phyloP scores from a whole-genome alignment of 64 coral and sea anemone species.

The Actinia tenebrosa region DNA sequence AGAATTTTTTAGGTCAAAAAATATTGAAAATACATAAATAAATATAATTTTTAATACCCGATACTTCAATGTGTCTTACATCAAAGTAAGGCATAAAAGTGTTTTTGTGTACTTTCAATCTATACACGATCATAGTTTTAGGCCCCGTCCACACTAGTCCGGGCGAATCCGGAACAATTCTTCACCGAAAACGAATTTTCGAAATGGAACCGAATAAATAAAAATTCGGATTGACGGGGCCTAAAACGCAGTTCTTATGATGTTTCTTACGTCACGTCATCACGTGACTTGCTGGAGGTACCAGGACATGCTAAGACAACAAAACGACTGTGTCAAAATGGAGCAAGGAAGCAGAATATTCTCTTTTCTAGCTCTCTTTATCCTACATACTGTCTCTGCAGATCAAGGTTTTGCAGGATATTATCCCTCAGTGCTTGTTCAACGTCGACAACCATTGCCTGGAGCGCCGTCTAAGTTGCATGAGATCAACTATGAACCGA shows the following conservation, averaged over 20 bases:
- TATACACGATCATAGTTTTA: no score
- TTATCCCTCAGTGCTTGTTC: slow-evolving; percentile 31
- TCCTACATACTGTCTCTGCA: not conserved
- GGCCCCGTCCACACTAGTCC: no score
- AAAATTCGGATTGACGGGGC: no score
- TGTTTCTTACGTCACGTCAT: not conserved
- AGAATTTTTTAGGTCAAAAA: no score
- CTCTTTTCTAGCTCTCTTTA: not conserved
- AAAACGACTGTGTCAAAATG: slow-evolving; percentile 5
- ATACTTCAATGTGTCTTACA: no score
- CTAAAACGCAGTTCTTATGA: not conserved
- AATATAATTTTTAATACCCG: no score
- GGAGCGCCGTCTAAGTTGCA: slow-evolving; percentile 27
- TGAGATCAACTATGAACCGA: not conserved
- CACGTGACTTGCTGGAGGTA: not conserved
- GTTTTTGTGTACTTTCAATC: no score
- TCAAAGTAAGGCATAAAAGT: no score
- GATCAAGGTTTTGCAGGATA: not conserved
- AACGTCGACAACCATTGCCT: slow-evolving; percentile 24
- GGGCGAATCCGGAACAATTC: no score
- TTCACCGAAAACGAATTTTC: no score
- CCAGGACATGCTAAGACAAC: not conserved
- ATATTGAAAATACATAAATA: no score
- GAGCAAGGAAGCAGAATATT: not conserved
- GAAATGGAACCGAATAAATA: no score